Base-by-base conservation (phyloP, 2,797 vertebrate genomes). In the Coracias cyanogaster region DNA sequence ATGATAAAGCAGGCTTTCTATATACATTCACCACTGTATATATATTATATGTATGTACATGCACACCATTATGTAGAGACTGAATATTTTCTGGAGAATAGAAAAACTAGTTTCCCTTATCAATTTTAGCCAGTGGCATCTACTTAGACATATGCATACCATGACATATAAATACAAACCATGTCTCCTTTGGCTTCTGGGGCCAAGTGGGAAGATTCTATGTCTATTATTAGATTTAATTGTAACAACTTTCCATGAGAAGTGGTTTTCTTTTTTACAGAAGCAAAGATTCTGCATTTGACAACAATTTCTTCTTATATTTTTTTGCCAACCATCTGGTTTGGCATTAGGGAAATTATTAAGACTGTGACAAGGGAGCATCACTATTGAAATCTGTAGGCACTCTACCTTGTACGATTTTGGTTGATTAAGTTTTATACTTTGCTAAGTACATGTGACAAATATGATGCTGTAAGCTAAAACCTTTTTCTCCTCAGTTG, bases 11-110 rank as follows among this genome's bases (percentile, higher is more conserved):
- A 69, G 31, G 6, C 20, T 67, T 82, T 54, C 15, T 69, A 29
- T 31, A n/a, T 58, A 15, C 16, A 25, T n/a, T 65, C n/a, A 54
- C 18, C 20, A 16, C 14, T 31, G 7, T 60, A 13, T 60, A 24
- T 58, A 45, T 43, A 35, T 26, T 14, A 33, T 7, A 21, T 29
- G 6, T 55, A 41, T 0, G 0, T 24, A 60, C 2, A 39, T 29
- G 16, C 18, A 62, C 9, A 82, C 45, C 19, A 22, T 39, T 55
- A 39, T 22, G 51, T 12, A 60, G 14, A 39, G n/a, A 7, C 24
- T 74, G 55, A 86, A 9, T 69, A 60, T 39, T 74, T 70, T 46
- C 16, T 66, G 76, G 21, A 60, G 8, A 49, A 81, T 5, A 10
- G 16, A 25, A 60, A 49, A 78, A 77, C 12, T 45, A 33, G 15